Base-by-base conservation (phyloP, 2,888 invertebrate genomes). In the Salpingus planirostris region DNA sequence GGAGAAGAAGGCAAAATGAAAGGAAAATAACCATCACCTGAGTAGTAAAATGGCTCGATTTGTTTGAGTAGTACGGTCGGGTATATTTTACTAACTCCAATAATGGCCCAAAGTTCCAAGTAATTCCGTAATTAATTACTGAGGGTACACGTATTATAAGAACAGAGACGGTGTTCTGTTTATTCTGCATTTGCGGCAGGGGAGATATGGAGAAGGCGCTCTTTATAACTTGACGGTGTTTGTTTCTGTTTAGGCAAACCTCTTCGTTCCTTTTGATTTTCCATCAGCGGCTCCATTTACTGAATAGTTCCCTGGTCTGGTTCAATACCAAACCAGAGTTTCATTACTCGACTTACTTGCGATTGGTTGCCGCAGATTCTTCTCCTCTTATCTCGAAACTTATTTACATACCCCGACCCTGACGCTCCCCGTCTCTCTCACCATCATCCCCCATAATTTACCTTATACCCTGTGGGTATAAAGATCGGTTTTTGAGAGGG, bases 191-290 rank as follows among this genome's bases (percentile, higher is more conserved):
- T 54, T 54, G 56, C 43, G 55, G 55, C 47, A 47, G 33, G 31
- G 37, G 37, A 33, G 40, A 33, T 36, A 43, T 38, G 40, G 43
- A 42, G 43, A 37, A 47, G 43, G 33, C 50, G 52, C 56, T 54
- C 59, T 61, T 58, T 59, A 60, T 57, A 60, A 58, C 59, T 57
- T 56, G 54, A 22, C 40, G 48, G 50, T 60, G 57, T 60, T 62
- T 62, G 62, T 62, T 61, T 61, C 60, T 60, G 60, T 61, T 60
- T 57, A 55, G 55, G 58, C 55, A 57, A 59, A 60, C 57, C 60
- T 60, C 59, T 58, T 55, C 57, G 52, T 56, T 57, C 58, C 60
- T 60, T 62, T 60, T 62, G 62, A 62, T 60, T 62, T 60, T 60
- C 60, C 60, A 59, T 57, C 58, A 55, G 55, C 57, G 54, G 54